phyloP scores from a whole-genome alignment of 2,888 invertebrate species.

The Tetragnatha montana region DNA sequence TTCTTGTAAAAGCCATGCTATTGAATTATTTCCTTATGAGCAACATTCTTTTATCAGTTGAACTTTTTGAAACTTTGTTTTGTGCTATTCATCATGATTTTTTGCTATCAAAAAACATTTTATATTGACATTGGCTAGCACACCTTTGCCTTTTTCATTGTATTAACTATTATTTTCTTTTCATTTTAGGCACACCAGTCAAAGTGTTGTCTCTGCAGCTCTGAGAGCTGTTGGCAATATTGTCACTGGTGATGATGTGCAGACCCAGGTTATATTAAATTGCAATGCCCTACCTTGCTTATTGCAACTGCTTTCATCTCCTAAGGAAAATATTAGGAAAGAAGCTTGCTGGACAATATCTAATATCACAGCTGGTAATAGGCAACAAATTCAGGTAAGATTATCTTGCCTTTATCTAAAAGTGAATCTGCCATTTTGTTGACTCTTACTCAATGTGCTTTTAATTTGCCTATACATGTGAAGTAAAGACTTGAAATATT shows the following conservation, averaged over 20 bases:
- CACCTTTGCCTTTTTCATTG: background rate
- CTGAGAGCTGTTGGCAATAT: constrained; percentile 98
- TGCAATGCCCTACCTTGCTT: constrained; percentile 91
- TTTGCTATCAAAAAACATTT: background rate
- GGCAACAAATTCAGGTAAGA: constrained; percentile 90
- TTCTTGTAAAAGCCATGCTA: no score
- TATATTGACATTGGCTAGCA: background rate
- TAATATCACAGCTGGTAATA: constrained; percentile 96
- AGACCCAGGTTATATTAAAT: constrained; percentile 95
- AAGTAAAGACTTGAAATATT: no score
- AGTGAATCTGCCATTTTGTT: background rate
- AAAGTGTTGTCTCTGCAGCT: constrained; percentile 92
- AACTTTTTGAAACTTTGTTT: background rate
- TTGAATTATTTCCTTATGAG: no score
- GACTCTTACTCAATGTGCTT: background rate
- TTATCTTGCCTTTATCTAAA: background rate
- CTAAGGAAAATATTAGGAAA: constrained; percentile 90
- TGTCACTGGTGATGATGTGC: constrained; percentile 96
- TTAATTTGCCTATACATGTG: no score
- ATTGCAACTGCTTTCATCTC: constrained; percentile 84
- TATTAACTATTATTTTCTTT: background rate
- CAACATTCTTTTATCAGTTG: background rate
- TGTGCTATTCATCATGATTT: background rate
- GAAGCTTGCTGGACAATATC: constrained; percentile 98
- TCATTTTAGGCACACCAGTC: constrained; percentile 84